Evolutionary conservation across 2,113 vertebrate genomes (phyloP), one percentile per base, ranked within the genome.

Genomic region (Gobius niger): DNA sequence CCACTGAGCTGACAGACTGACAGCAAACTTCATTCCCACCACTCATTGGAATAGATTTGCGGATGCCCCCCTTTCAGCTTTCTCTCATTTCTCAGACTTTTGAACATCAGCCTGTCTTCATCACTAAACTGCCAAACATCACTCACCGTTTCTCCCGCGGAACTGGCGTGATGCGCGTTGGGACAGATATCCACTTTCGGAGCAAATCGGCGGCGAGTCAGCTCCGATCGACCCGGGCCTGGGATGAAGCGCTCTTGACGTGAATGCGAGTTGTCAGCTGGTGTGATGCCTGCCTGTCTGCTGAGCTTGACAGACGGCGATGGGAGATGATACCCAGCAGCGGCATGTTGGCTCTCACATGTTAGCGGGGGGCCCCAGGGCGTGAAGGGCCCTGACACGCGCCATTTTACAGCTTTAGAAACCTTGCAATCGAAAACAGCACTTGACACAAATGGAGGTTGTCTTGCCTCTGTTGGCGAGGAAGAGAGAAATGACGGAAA

Each of bases 381-480:
- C 73, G 49, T 80, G 77, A 75, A 70, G 77, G 76, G 81, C 91
- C 93, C 94, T 96, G 97, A 98, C 97, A 97, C 96, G 94, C 91
- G 94, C 92, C 94, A 95, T 93, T 98, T 98, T 96, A 96, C 94
- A 95, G 94, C 96, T 96, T 95, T 96, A 97, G 96, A 34, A 98
- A 94, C 95, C 94, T 93, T 93, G 92, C 93, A 96, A 94, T 96
- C 96, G 95, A 96, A 54, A 98, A 94, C 92, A 50, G 91, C 93
- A 92, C 94, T 98, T 98, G 96, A 99, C 95, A 94, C 94, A 98
- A 97, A 98, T 97, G 95, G 95, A 98, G 94, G 94, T 94, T 98
- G 97, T 93, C 96, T 97, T 94, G 94, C 50, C 92, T 90, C 94
- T 85, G 79, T 78, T 81, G 68, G 70, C 59, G 54, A 74, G 73